phyloP scores from a whole-genome alignment of 2,888 invertebrate species.

The Uloborus plumipes region DNA sequence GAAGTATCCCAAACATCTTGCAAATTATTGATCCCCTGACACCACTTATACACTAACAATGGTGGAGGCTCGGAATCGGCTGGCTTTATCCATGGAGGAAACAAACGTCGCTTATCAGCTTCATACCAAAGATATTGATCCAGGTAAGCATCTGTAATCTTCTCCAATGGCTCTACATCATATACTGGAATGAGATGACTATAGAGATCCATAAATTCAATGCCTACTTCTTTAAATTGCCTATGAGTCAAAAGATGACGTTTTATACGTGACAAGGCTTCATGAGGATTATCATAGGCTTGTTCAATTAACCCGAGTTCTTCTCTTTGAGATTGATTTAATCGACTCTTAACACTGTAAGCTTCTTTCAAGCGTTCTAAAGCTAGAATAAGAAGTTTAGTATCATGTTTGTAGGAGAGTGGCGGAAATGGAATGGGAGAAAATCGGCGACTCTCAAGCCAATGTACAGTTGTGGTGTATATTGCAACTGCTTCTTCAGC shows the following conservation, averaged over 20 bases:
- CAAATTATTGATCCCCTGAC: slow-evolving; percentile 97
- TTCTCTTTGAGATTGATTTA: slow-evolving; percentile 99
- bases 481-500: slow-evolving; percentile 99
- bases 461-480: slow-evolving; percentile 99
- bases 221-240: slow-evolving; percentile 98
- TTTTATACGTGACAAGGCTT: slow-evolving; percentile 98
- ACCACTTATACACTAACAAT: slow-evolving; percentile 92
- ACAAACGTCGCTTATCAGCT: slow-evolving; percentile 94
- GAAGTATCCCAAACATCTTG: slow-evolving; percentile 99
- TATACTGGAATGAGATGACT: slow-evolving; percentile 99
- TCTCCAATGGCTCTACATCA: slow-evolving; percentile 98
- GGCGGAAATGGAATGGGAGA: slow-evolving; percentile 99
- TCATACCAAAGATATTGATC: slow-evolving; percentile 99
- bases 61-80: slow-evolving; percentile 96
- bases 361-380: slow-evolving; percentile 97
- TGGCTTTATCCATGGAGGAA: slow-evolving; percentile 99
- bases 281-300: slow-evolving; percentile 99
- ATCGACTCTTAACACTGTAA: slow-evolving; percentile 95
- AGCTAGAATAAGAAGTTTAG: slow-evolving; percentile 96
- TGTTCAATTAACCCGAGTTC: slow-evolving; percentile 99
- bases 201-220: slow-evolving; percentile 99
- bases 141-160: slow-evolving; percentile 99
- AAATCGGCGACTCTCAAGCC: slow-evolving; percentile 98
- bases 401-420: slow-evolving; percentile 99
- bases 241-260: slow-evolving; percentile 98